These are phyloP conservation scores for Falcaria lacertinaria DNA, from an alignment of 2,888 invertebrate species.

Conservation along the genomic window DNA sequence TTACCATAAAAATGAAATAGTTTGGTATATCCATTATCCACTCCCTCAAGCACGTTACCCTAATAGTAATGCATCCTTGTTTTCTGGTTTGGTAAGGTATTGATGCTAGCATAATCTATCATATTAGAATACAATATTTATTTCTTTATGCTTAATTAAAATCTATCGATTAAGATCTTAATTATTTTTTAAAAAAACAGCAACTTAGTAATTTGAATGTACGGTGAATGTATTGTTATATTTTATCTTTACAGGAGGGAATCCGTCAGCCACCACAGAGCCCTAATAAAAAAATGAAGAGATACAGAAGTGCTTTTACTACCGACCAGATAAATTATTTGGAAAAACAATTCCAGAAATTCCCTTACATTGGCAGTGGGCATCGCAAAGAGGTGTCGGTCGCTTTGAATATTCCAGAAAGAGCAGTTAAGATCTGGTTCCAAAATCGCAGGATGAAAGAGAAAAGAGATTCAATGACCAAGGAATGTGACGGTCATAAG, in stretches of 20 bases:
- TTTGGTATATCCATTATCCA: no score
- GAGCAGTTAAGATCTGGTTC: constrained; percentile 92
- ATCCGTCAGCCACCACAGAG: constrained; percentile 4
- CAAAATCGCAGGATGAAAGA: constrained; percentile 89
- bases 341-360: constrained; percentile 84
- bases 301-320: constrained; percentile 84
- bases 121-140: no score
- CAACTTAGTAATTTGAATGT: no score
- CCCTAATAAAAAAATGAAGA: constrained; percentile 34
- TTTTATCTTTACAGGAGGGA: constrained; percentile 24
- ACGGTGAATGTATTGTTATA: constrained; percentile 1
- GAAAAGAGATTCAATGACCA: constrained; percentile 75
- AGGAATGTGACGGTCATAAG: constrained; percentile 30
- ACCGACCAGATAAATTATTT: constrained; percentile 85
- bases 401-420: constrained; percentile 82
- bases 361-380: constrained; percentile 83
- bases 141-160: no score
- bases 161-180: no score
- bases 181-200: no score
- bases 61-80: no score
- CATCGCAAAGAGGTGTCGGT: constrained; percentile 84
- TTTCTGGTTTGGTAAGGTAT: no score
- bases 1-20: no score
- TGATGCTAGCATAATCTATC: no score
- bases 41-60: no score